Evolutionary conservation across 2,113 vertebrate species (phyloP), one percentile per base, ranked within the genome.

Genomic region (Burhinus oedicnemus): DNA sequence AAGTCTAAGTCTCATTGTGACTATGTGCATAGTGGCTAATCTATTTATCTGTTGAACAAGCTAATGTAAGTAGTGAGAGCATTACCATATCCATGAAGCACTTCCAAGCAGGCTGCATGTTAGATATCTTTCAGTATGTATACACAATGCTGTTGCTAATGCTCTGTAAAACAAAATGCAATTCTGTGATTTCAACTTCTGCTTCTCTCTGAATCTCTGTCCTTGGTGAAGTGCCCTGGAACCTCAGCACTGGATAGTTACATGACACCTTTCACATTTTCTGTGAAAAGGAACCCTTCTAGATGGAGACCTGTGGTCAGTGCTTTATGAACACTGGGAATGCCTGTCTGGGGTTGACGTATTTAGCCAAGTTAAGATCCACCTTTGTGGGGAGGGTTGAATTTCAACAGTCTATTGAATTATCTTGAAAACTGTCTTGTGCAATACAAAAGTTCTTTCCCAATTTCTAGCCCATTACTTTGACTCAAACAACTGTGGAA

Each of bases 191-290:
- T 29, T 32, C n/a, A 54, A 12, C 27, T 54, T 57, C 34, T 80
- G 11, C 45, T 78, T 44, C 72, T 62, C 13, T 32, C 40, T 61
- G 34, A 70, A 45, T 58, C 45, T 71, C 17, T 71, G 21, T 55
- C 61, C 47, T 68, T 55, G 58, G 12, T 87, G 18, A 72, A 83
- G 16, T 70, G 30, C 26, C 40, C 8, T 65, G 55, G n/a, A 71
- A 75, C 18, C 4, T 62, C 32, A 64, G 13, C 22, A 23, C 17
- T 49, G 32, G 23, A 40, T 71, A 32, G 62, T 62, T 64, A 15
- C 0, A 0, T 49, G 38, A 36, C 15, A 20, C 12, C 3, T 66
- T 70, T 47, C 15, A 47, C 11, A 1, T 25, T 42, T 62, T 29
- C 20, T 74, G 47, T 79, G 52, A n/a, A 68, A 64, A 83, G 2